A percentile compares a stretch with the other conserved stretches of the same genome.
Evolutionary conservation across 2,888 invertebrate species (phyloP).

Genomic region (Encarsia formosa): DNA sequence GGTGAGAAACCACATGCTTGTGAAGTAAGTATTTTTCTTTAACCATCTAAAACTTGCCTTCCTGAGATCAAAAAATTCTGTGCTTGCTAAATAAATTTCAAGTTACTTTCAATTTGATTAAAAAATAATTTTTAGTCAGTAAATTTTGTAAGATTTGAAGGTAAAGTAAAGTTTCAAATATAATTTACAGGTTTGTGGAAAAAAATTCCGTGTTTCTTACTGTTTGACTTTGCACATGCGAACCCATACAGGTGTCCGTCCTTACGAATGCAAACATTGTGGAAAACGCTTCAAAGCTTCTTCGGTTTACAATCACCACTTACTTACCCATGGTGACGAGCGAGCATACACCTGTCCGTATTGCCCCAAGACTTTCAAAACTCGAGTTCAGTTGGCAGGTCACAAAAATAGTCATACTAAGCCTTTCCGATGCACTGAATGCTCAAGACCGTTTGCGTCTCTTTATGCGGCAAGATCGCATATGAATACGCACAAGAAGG

Average conservation of each 20-base stretch:
- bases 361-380: slow-evolving; percentile 77
- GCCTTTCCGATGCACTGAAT: slow-evolving; percentile 72
- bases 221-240: slow-evolving; percentile 76
- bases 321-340: slow-evolving; percentile 71
- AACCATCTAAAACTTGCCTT: too few species aligned
- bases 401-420: slow-evolving; percentile 80
- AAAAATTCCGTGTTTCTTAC: slow-evolving; percentile 74
- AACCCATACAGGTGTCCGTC: slow-evolving; percentile 73
- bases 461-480: slow-evolving; percentile 73
- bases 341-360: slow-evolving; percentile 71
- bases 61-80: too few species aligned
- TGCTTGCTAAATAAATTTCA: too few species aligned
- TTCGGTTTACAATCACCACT: slow-evolving; percentile 74
- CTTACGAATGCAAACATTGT: slow-evolving; percentile 69
- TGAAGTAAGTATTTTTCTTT: slow-evolving; percentile 53
- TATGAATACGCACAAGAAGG: slow-evolving; percentile 68
- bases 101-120: too few species aligned
- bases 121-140: too few species aligned
- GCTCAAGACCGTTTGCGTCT: slow-evolving; percentile 71
- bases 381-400: slow-evolving; percentile 72
- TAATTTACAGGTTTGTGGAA: slow-evolving; percentile 71
- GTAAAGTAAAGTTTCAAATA: too few species aligned
- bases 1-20: slow-evolving; percentile 77
- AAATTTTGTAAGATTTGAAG: too few species aligned
- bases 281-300: slow-evolving; percentile 74